Evolutionary conservation across 2,113 vertebrate species (phyloP).

Genomic region (Climacteris rufus): DNA sequence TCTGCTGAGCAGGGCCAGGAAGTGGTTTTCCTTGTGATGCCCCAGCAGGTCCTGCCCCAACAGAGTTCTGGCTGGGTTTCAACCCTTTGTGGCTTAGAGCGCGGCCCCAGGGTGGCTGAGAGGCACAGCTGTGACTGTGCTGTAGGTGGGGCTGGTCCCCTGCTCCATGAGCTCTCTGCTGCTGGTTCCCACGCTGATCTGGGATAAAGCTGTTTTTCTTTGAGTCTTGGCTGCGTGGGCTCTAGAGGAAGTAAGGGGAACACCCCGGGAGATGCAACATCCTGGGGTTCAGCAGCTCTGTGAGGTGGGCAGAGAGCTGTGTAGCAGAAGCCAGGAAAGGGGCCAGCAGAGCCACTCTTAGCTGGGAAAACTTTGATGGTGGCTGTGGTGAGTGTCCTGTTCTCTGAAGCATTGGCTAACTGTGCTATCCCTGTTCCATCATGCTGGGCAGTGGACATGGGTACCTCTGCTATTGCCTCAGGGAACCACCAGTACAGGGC

Average conservation of each 20-base stretch:
- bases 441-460: fast-evolving
- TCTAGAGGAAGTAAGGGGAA: fast-evolving
- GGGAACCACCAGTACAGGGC: neutral
- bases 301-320: fast-evolving
- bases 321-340: neutral
- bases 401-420: neutral
- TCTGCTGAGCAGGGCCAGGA: neutral
- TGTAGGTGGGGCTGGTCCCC: conserved; percentile 66
- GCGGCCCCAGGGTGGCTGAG: neutral
- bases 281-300: neutral
- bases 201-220: neutral
- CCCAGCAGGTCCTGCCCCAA: neutral
- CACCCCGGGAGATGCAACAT: neutral
- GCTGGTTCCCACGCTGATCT: neutral
- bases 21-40: neutral
- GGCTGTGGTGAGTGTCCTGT: neutral
- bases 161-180: neutral
- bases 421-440: neutral
- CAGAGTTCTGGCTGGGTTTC: neutral
- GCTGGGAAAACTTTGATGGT: neutral
- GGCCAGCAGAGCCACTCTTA: neutral
- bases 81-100: neutral
- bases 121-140: neutral
- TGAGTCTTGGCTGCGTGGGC: neutral
- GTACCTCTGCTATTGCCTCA: neutral